Evolutionary conservation across 1,140 invertebrate species (phyloP).

Genomic region (Hyles euphorbiae): DNA sequence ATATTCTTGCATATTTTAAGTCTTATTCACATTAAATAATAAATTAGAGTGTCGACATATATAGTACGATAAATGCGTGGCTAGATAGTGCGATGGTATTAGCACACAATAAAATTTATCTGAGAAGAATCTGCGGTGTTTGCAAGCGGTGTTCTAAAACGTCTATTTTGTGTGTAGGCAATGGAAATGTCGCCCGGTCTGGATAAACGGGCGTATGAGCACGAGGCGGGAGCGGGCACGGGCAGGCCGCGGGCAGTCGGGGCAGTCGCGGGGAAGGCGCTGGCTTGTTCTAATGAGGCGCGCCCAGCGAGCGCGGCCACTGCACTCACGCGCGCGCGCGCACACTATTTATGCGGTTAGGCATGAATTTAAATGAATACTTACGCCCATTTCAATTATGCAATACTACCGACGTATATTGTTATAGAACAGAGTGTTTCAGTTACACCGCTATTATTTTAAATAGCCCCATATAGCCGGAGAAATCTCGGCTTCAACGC

Average conservation of each 20-base stretch:
- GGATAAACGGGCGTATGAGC: slow-evolving; percentile 37
- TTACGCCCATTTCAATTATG: slow-evolving; percentile 52
- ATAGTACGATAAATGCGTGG: slow-evolving; percentile 20
- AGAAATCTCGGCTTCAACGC: not conserved
- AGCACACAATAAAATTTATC: slow-evolving; percentile 66
- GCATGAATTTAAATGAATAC: slow-evolving; percentile 56
- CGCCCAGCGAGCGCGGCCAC: slow-evolving; percentile 42
- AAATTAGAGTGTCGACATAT: slow-evolving; percentile 12
- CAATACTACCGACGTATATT: slow-evolving; percentile 14
- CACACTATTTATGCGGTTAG: slow-evolving; percentile 45
- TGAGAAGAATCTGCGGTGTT: slow-evolving; percentile 37
- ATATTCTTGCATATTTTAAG: slow-evolving; percentile 1
- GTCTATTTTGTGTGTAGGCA: slow-evolving; percentile 51
- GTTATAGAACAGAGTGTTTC: slow-evolving; percentile 4
- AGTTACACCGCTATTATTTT: slow-evolving; percentile 1
- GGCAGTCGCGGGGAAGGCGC: too few relatives aligned
- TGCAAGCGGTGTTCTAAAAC: slow-evolving; percentile 45
- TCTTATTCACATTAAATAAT: not conserved
- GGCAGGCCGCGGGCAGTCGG: not conserved
- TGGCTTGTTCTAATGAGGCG: slow-evolving; percentile 53
- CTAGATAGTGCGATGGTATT: slow-evolving; percentile 43
- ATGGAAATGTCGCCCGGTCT: slow-evolving; percentile 56
- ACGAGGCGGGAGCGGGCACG: slow-evolving; percentile 19
- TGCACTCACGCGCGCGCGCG: slow-evolving; percentile 46
- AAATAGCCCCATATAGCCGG: too few relatives aligned